phyloP scores from a whole-genome alignment of 2,888 invertebrate genomes.

The Caenorhabditis sp. region DNA sequence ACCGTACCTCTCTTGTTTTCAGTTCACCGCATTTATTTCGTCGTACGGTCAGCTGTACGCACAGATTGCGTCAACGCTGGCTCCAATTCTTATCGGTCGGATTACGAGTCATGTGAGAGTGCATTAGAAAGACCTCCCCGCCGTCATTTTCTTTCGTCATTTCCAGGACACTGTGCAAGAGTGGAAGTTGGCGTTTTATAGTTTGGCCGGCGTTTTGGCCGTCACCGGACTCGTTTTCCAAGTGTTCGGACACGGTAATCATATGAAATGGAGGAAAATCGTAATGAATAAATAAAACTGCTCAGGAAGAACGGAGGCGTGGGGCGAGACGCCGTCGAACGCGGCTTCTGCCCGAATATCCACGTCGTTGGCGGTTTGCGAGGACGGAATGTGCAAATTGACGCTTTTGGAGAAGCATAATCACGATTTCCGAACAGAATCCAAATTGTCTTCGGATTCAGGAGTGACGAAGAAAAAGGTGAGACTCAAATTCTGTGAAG shows the following conservation, averaged over 20 bases:
- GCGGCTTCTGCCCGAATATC: slow-evolving; percentile 34
- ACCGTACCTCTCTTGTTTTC: slow-evolving; percentile 13
- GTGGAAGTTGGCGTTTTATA: slow-evolving; percentile 72
- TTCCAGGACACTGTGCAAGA: slow-evolving; percentile 60
- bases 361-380: slow-evolving; percentile 29
- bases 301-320: slow-evolving; percentile 52
- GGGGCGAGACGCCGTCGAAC: slow-evolving; percentile 57
- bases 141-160: background rate
- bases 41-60: slow-evolving; percentile 74
- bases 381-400: slow-evolving; percentile 47
- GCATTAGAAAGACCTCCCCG: slow-evolving; percentile 13
- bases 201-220: slow-evolving; percentile 68
- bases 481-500: too few species aligned
- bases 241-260: slow-evolving; percentile 71
- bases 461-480: slow-evolving; percentile 41
- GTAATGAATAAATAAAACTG: too few species aligned
- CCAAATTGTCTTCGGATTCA: slow-evolving; percentile 17
- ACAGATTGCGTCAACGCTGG: slow-evolving; percentile 68
- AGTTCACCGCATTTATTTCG: slow-evolving; percentile 75
- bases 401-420: slow-evolving; percentile 55
- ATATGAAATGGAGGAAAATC: background rate
- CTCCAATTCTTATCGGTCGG: slow-evolving; percentile 71
- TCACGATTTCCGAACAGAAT: slow-evolving; percentile 41
- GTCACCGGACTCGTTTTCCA: slow-evolving; percentile 72
- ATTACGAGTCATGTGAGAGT: slow-evolving; percentile 69